phyloP scores from a whole-genome alignment of 2,888 invertebrate species.

The Drosophila leonis region DNA sequence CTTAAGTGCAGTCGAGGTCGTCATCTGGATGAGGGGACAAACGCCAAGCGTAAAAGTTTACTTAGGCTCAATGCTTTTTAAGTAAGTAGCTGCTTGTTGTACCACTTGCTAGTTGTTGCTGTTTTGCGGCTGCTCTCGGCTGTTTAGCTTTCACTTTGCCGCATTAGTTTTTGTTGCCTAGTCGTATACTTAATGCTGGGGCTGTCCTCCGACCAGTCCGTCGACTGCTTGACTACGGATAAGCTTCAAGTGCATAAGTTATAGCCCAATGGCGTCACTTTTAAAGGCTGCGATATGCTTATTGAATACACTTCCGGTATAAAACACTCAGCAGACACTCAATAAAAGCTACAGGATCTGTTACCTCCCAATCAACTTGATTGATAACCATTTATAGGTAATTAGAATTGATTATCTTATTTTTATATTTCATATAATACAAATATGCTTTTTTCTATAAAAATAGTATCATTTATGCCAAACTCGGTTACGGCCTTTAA shows the following conservation, averaged over 20 bases:
- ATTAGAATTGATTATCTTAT: neutral
- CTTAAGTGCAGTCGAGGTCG: conserved; percentile 76
- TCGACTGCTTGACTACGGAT: conserved; percentile 39
- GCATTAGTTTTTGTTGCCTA: conserved; percentile 64
- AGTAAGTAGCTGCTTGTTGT: conserved; percentile 73
- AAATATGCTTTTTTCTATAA: neutral
- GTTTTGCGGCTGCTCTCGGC: conserved; percentile 55
- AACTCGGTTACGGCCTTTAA: conserved; percentile 17
- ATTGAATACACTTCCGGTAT: conserved; percentile 27
- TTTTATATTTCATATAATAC: neutral
- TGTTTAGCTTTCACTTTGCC: conserved; percentile 77
- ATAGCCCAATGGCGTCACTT: conserved; percentile 29
- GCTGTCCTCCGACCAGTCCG: conserved; percentile 48
- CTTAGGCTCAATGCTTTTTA: conserved; percentile 80
- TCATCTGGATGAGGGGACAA: conserved; percentile 24
- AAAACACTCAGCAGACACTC: neutral
- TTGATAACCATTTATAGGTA: conserved; percentile 2
- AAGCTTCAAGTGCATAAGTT: conserved; percentile 58
- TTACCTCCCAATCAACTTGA: neutral
- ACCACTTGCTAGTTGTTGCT: conserved; percentile 48
- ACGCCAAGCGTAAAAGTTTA: conserved; percentile 73
- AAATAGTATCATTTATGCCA: neutral
- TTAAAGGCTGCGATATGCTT: conserved; percentile 20
- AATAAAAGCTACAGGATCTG: neutral
- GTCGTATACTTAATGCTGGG: conserved; percentile 61